Conservation (phyloP, 2,888 invertebrate genomes). For the Blastobasis lacticolella region DNA sequence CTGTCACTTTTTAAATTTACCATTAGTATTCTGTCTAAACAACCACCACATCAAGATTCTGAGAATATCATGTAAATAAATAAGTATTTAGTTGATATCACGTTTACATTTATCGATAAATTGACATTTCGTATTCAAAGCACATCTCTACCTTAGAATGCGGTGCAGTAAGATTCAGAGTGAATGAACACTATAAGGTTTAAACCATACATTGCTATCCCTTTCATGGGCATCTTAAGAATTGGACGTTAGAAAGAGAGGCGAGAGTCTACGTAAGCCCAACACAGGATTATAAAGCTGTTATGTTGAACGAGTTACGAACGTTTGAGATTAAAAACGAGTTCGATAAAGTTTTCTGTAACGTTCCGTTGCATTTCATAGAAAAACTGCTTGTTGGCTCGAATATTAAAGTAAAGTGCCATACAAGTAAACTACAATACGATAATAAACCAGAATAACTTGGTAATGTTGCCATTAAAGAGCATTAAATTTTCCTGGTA, state of each 20-base stretch:
- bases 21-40: no score
- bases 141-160: conserved; percentile 59
- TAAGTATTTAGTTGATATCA: no score
- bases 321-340: conserved; percentile 32
- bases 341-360: conserved; percentile 13
- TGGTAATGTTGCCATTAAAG: no score
- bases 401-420: no score
- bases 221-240: conserved; percentile 16
- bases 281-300: conserved; percentile 53
- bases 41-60: no score
- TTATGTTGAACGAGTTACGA: conserved; percentile 33
- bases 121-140: conserved; percentile 14
- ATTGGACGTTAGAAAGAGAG: conserved; percentile 20
- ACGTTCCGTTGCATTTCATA: no score
- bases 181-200: conserved; percentile 56
- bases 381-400: no score
- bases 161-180: conserved; percentile 54
- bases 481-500: no score
- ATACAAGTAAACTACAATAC: no score
- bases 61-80: no score
- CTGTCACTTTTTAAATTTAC: no score
- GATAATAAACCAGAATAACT: no score
- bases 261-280: conserved; percentile 28
- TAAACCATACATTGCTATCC: conserved; percentile 22
- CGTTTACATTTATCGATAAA: conserved; percentile 11